Evolutionary conservation across 1,140 invertebrate species (phyloP), one percentile per base, ranked within the genome.

Genomic region (Prorops nasuta): DNA sequence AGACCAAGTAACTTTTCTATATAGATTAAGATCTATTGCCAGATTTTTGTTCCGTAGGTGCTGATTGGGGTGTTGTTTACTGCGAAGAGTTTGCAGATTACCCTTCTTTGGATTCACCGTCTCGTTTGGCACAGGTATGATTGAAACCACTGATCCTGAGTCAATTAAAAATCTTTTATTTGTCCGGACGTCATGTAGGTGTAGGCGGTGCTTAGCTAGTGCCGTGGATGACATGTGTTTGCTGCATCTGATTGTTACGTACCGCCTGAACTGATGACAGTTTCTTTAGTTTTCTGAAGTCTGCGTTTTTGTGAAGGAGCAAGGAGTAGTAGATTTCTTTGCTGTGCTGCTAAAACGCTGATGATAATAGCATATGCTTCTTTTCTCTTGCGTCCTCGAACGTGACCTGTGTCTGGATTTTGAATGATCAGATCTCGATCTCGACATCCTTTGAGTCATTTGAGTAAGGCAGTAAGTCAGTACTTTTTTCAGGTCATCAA

Each of bases 41-140:
- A 73, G 24, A 8, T 10, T 31, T 0, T 48, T 63, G 43, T 56
- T 59, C 68, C 68, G 49, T 64, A 68, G 12, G 59, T 69, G 7
- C 45, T 45, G 37, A 71, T 71, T 4, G 50, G 37, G 3, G 61
- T 28, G n/a, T 38, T 40, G 42, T 60, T 60, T 1, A 44, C 37
- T n/a, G 52, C 48, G 9, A 6, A 48, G 16, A 67, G 37, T 12
- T 7, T 7, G 24, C n/a, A 28, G 24, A 12, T 28, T 12, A 28
- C 6, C 6, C 12, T 28, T 28, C 12, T 6, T 28, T 12, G 12
- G 32, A 50, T 19, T 36, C 41, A 46, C 28, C 34, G 28, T 37
- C 4, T 28, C 34, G 12, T 47, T 35, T 9, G 14, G 16, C 17
- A 39, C 3, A 16, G 44, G 44, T 10, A 46, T 8, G 3, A 46